Conservation (phyloP, 2,888 invertebrate species). For the Tetranychus truncatus region DNA sequence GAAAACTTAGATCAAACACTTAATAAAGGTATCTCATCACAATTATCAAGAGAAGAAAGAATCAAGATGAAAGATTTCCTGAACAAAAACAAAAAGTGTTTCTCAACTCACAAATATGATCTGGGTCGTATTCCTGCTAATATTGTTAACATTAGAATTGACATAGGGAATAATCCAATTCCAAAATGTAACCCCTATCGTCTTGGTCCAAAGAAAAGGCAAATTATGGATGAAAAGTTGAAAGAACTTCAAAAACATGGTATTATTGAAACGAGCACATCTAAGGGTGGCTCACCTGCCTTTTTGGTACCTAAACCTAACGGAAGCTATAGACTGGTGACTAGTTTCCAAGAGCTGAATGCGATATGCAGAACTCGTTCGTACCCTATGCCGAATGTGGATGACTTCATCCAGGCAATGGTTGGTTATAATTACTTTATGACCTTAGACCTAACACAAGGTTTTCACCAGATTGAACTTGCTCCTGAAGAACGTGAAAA, state of each 20-base stretch:
- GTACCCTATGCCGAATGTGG: slow-evolving; percentile 24
- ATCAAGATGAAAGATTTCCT: not conserved
- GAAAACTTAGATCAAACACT: not conserved
- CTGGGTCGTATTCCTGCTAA: not conserved
- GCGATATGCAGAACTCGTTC: slow-evolving; percentile 8
- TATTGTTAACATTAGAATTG: not conserved
- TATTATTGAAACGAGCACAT: slow-evolving; percentile 27
- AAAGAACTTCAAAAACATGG: not conserved
- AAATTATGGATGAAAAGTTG: not conserved
- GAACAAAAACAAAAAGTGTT: not conserved
- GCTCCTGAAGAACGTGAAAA: slow-evolving; percentile 19
- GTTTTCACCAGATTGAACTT: slow-evolving; percentile 26
- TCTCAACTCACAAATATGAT: not conserved
- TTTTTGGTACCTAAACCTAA: slow-evolving; percentile 31
- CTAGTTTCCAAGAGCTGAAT: slow-evolving; percentile 28
- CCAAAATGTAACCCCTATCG: not conserved
- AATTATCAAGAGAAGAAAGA: not conserved
- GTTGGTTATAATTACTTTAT: slow-evolving; percentile 17
- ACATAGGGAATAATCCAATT: not conserved
- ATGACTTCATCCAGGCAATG: slow-evolving; percentile 19
- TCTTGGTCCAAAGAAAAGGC: not conserved
- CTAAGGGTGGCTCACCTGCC: slow-evolving; percentile 31
- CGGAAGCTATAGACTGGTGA: slow-evolving; percentile 26
- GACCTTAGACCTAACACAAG: slow-evolving; percentile 23
- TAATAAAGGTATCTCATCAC: not conserved